phyloP scores from a whole-genome alignment of 2,888 invertebrate species.

The Adelognathus sp. region DNA sequence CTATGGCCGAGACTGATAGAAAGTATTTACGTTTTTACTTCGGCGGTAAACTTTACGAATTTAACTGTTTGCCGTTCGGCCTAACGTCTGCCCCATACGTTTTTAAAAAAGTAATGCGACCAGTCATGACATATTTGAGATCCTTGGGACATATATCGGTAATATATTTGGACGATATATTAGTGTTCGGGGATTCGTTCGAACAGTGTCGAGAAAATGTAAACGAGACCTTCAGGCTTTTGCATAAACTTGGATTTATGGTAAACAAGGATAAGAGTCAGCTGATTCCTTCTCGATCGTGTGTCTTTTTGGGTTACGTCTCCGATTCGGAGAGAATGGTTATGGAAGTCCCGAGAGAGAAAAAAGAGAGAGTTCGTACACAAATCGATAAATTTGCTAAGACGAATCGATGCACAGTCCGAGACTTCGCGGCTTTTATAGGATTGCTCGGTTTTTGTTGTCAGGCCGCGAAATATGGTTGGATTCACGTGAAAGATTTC shows the following conservation, averaged over 20 bases:
- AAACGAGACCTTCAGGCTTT: neutral
- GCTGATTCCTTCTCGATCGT: neutral
- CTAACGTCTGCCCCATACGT: conserved; percentile 28
- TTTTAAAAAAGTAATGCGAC: conserved; percentile 48
- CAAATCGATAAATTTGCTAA: conserved; percentile 15
- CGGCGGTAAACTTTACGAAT: conserved; percentile 3
- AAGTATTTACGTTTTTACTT: conserved; percentile 36
- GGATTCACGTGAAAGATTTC: conserved; percentile 23
- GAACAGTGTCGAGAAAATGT: conserved; percentile 14
- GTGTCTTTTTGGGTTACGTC: conserved; percentile 14
- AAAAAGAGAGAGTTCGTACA: neutral
- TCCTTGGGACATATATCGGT: conserved; percentile 30
- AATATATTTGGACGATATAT: conserved; percentile 44
- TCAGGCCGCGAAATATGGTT: conserved; percentile 21
- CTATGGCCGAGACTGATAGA: conserved; percentile 12
- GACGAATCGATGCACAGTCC: neutral
- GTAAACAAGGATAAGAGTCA: conserved; percentile 32
- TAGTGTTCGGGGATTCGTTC: conserved; percentile 20
- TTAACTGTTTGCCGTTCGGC: conserved; percentile 35
- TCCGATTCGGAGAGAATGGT: conserved; percentile 26
- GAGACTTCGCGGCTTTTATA: conserved; percentile 4
- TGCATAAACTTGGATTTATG: conserved; percentile 38
- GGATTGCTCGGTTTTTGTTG: conserved; percentile 23
- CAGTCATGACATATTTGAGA: conserved; percentile 25
- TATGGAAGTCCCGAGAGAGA: conserved; percentile 22